Conservation (phyloP, 1,140 invertebrate species). For the Formica exsecta region DNA sequence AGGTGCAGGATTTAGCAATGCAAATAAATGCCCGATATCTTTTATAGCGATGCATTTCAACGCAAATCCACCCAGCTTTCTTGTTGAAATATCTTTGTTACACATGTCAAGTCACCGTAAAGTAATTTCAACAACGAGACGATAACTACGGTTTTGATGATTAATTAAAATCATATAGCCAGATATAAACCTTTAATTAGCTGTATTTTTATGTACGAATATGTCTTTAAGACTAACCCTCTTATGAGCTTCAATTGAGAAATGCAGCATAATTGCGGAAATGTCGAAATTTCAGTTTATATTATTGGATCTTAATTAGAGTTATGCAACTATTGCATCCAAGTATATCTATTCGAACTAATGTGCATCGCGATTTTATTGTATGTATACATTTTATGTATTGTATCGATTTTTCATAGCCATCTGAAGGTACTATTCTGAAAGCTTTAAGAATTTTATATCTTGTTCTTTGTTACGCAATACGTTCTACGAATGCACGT, state of each 20-base stretch:
- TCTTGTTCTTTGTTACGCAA: not conserved
- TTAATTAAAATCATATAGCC: slow-evolving; percentile 62
- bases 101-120: slow-evolving; percentile 33
- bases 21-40: slow-evolving; percentile 43
- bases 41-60: not conserved
- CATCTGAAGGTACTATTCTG: not conserved
- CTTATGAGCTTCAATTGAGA: slow-evolving; percentile 55
- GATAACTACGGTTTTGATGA: slow-evolving; percentile 44
- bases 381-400: slow-evolving; percentile 13
- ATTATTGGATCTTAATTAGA: slow-evolving; percentile 19
- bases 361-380: not conserved
- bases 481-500: not conserved
- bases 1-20: slow-evolving; percentile 38
- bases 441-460: not conserved
- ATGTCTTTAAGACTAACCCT: slow-evolving; percentile 62
- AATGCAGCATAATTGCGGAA: slow-evolving; percentile 22
- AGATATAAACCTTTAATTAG: slow-evolving; percentile 35
- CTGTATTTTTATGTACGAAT: slow-evolving; percentile 38
- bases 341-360: slow-evolving; percentile 14
- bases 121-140: slow-evolving; percentile 25
- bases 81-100: not conserved
- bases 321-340: not conserved
- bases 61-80: not conserved
- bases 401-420: not conserved
- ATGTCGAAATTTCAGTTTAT: not conserved